Evolutionary conservation across 2,113 vertebrate species (phyloP), one percentile per base, ranked within the genome.

Genomic region (Numida meleagris): DNA sequence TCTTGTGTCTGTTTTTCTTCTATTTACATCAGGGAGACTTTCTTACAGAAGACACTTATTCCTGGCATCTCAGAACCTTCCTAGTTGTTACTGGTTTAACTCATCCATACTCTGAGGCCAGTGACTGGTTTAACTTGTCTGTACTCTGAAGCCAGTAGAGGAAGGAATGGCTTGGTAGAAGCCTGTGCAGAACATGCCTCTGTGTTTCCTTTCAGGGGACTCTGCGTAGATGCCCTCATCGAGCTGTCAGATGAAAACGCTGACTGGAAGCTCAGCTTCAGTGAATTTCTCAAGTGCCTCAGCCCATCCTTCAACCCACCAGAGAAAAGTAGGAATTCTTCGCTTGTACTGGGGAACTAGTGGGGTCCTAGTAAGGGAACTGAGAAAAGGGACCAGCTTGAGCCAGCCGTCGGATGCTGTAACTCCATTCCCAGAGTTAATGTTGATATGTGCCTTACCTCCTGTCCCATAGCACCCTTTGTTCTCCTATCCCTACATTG

Each of bases 201-300:
- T 94, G 66, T 95, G 57, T 93, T 96, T 96, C 34, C n/a, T 96
- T 97, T 48, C 96, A 99, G 99, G 98, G 99, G 99, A 94, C 99
- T 99, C 93, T 99, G 99, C 59, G 98, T 99, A 1, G 99, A 99
- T 81, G 99, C 99, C 63, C 98, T 99, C 93, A 99, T 99, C n/a
- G 99, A 99, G 95, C 98, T 99, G 59, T 99, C 99, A 23, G 99
- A 99, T 96, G 99, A 99, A 97, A 99, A 99, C 43, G 98, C 99
- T 10, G 99, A 99, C 97, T 99, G 99, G 99, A 99, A 99, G 96
- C 98, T 99, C 96, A 99, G 98, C 98, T 99, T 99, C 96, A 98
- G 98, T 79, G 99, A 99, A 96, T 99, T 99, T 97, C 98, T 99
- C 92, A 99, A 99, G 97, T 99, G 99, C 97, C 98, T 99, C 97